Percentiles rank a stretch among this genome's conserved stretches.
Conservation (phyloP, 2,888 invertebrate genomes). For the Erebia ligea region DNA sequence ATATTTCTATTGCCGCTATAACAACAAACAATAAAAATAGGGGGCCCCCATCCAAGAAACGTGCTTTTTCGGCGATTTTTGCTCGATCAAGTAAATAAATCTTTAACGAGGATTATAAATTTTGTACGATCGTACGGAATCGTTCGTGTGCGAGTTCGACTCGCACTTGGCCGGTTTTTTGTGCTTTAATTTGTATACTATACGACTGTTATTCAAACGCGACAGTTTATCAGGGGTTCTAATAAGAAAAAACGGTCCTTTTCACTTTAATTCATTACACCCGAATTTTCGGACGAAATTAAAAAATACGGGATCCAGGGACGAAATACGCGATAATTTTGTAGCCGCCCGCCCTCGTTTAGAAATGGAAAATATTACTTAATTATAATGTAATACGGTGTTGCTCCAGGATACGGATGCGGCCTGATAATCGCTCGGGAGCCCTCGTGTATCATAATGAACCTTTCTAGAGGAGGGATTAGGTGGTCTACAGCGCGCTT, state of each 20-base stretch:
- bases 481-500: too few relatives aligned
- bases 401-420: slow-evolving; percentile 63
- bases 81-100: too few relatives aligned
- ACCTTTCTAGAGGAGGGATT: slow-evolving; percentile 66
- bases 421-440: slow-evolving; percentile 69
- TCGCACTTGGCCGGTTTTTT: too few relatives aligned
- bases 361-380: slow-evolving; percentile 52
- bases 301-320: slow-evolving; percentile 62
- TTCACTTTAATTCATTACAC: slow-evolving; percentile 59
- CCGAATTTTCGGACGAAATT: slow-evolving; percentile 58
- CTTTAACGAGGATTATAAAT: too few relatives aligned
- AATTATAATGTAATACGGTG: slow-evolving; percentile 51
- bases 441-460: slow-evolving; percentile 74
- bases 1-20: too few relatives aligned
- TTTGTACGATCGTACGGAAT: too few relatives aligned
- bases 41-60: too few relatives aligned
- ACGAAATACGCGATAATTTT: slow-evolving; percentile 63
- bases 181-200: slow-evolving; percentile 7
- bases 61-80: too few relatives aligned
- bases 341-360: slow-evolving; percentile 56
- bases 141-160: too few relatives aligned
- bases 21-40: too few relatives aligned
- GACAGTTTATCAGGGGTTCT: slow-evolving; percentile 59
- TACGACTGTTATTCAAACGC: slow-evolving; percentile 46
- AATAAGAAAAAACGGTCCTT: slow-evolving; percentile 65